Evolutionary conservation across 2,888 invertebrate genomes (phyloP).

Genomic region (Euplagia quadripunctaria): DNA sequence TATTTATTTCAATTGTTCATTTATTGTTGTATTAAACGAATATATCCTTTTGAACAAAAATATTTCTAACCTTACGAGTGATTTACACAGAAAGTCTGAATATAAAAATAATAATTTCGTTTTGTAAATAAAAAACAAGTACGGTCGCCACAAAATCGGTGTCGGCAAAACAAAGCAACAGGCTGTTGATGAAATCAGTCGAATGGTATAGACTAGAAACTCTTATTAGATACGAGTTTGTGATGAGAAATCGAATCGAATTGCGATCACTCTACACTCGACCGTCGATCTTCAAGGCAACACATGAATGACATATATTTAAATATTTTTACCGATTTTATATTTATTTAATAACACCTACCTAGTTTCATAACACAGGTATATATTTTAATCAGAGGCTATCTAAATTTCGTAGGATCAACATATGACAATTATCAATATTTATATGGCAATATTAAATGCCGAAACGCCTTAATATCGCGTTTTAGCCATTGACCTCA

Average conservation of each 20-base stretch:
- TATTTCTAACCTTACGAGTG: constrained; percentile 11
- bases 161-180: constrained; percentile 56
- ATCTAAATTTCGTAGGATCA: neutral
- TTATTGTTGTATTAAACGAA: too few species aligned
- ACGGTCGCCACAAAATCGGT: constrained; percentile 24
- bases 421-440: neutral
- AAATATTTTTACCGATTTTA: too few species aligned
- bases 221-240: constrained; percentile 29
- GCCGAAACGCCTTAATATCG: neutral
- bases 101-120: constrained; percentile 29
- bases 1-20: too few species aligned
- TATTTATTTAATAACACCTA: too few species aligned
- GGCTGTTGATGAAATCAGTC: constrained; percentile 60
- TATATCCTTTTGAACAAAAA: too few species aligned
- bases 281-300: too few species aligned
- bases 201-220: constrained; percentile 27
- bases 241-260: neutral
- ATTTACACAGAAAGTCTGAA: constrained; percentile 31
- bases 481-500: neutral
- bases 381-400: too few species aligned
- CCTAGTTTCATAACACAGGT: too few species aligned
- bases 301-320: too few species aligned
- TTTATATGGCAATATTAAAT: neutral
- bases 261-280: too few species aligned
- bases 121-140: constrained; percentile 25